Base-by-base conservation (phyloP, 2,888 invertebrate species). In the Trissolcus brochymenae region DNA sequence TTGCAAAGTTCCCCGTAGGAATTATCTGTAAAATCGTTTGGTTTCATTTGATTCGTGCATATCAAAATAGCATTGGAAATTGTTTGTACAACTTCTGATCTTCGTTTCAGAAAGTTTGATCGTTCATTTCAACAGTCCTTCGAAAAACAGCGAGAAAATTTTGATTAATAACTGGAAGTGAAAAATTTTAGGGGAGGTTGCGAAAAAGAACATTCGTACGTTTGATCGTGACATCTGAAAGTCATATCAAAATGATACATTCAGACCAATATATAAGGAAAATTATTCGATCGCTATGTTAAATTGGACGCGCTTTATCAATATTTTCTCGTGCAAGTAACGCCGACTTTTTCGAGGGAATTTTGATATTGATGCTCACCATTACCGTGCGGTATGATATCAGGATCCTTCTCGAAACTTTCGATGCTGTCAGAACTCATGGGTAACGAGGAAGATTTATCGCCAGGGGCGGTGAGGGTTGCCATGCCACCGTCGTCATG, bases 361-460 rank as follows among this genome's bases (percentile, higher is more conserved):
- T 46, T 70, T 59, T 19, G 74, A 66, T 66, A 77, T 72, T 67
- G 70, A 77, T 60, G 82, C 84, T 81, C 72, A 88, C 88, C 88
- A 79, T 88, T 88, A 67, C 87, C 85, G 73, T 88, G 88, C 40
- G 88, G 87, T 78, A 88, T 88, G 80, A 88, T 88, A 77, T 88
- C 88, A 7, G 88, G 88, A 80, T 88, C 86, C 85, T 88, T 88
- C 79, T 88, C 87, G 79, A 88, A 88, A 82, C 87, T 87, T 80
- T 88, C 88, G 79, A 87, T 85, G 82, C 87, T 87, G 79, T 86
- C 87, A 65, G 87, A 82, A 74, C 82, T 87, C 64, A 86, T 81
- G 40, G 88, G 88, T 67, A 87, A 77, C 64, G 85, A 84, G 57
- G 87, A 84, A 53, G 87, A 86, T 80, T 88, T 87, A 83, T 87